Conservation (phyloP, 2,797 vertebrate species). For the Fundulus diaphanus region DNA sequence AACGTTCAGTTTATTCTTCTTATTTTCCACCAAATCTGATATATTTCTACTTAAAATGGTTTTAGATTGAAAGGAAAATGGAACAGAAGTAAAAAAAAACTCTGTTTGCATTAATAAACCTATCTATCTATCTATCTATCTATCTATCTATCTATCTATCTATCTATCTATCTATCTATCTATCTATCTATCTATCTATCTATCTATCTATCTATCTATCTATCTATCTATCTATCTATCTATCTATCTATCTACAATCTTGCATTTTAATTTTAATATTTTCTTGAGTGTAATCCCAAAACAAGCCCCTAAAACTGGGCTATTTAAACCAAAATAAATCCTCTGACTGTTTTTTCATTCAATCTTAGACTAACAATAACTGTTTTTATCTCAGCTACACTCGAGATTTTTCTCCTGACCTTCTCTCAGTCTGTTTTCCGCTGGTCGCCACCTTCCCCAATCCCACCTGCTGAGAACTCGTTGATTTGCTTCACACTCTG, state of each 20-base stretch:
- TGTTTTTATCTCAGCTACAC: not conserved
- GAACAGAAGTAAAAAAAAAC: too few species aligned
- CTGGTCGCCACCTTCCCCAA: slow-evolving; percentile 5
- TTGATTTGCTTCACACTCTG: slow-evolving; percentile 8
- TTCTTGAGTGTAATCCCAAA: not conserved
- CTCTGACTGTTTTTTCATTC: not conserved
- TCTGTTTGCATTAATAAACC: too few species aligned
- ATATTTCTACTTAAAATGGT: not conserved
- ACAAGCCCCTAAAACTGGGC: not conserved
- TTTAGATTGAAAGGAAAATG: not conserved
- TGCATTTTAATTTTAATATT: not conserved
- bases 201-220: too few species aligned
- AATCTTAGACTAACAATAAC: not conserved
- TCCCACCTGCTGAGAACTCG: slow-evolving; percentile 7
- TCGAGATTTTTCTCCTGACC: not conserved
- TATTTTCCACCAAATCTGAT: too few species aligned
- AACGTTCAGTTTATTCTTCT: not conserved
- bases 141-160: too few species aligned
- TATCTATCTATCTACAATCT: too few species aligned
- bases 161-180: too few species aligned
- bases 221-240: too few species aligned
- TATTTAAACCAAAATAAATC: not conserved
- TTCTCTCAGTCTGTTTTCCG: slow-evolving; percentile 9
- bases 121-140: too few species aligned
- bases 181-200: too few species aligned